Evolutionary conservation across 1,140 invertebrate genomes (phyloP).

Genomic region (Eulimnadia texana): DNA sequence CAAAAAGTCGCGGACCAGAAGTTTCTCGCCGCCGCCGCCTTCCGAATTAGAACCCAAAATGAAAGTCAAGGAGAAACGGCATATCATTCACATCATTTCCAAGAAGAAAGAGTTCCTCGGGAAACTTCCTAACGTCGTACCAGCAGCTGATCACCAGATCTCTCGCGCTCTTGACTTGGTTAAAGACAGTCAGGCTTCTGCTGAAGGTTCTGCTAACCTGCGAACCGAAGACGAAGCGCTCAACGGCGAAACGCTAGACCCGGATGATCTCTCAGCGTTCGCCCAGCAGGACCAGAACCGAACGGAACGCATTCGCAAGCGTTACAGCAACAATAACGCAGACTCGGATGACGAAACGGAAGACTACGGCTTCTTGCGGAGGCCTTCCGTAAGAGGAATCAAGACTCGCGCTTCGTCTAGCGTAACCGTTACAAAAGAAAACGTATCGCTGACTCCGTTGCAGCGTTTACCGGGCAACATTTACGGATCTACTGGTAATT

Average conservation of each 20-base stretch:
- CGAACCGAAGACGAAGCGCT: not conserved
- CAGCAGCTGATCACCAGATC: constrained; percentile 10
- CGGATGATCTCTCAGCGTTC: constrained; percentile 63
- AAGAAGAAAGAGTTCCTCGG: not conserved
- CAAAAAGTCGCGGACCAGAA: not conserved
- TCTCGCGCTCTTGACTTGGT: not conserved
- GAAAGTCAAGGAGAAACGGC: constrained; percentile 1
- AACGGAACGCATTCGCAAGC: constrained; percentile 60
- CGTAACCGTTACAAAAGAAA: not conserved
- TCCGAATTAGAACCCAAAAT: constrained; percentile 16
- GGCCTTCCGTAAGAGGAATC: constrained; percentile 65
- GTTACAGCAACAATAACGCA: constrained; percentile 38
- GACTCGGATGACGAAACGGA: constrained; percentile 43
- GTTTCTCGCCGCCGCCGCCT: constrained; percentile 16
- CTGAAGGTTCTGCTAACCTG: not conserved
- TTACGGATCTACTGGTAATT: constrained; percentile 9
- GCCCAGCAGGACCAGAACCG: constrained; percentile 56
- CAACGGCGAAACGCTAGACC: not conserved
- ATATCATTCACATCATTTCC: constrained; percentile 9
- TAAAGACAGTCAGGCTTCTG: not conserved
- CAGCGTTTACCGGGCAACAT: not conserved
- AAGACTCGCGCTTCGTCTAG: constrained; percentile 48
- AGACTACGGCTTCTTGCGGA: constrained; percentile 73
- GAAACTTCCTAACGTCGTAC: constrained; percentile 13
- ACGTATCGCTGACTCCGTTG: not conserved